Conservation (phyloP, 2,797 vertebrate species). For the Sebastes oblongus region DNA sequence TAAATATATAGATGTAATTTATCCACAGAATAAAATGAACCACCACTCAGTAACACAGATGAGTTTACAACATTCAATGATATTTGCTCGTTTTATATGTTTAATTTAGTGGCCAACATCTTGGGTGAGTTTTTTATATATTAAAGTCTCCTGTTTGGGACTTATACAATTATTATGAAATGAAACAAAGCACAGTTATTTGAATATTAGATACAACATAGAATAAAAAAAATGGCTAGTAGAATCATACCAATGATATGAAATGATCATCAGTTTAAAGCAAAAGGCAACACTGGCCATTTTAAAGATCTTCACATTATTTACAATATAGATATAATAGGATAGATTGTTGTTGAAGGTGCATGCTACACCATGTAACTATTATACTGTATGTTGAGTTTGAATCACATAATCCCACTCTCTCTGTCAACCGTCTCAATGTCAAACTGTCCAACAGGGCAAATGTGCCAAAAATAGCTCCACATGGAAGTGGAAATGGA, state of each 20-base stretch:
- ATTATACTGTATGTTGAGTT: neutral
- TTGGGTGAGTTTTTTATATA: neutral
- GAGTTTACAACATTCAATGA: neutral
- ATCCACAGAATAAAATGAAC: neutral
- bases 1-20: constrained; percentile 16
- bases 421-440: neutral
- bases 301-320: neutral
- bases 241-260: neutral
- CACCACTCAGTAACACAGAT: constrained; percentile 21
- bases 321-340: neutral
- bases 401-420: constrained; percentile 4
- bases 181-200: neutral
- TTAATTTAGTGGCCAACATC: neutral
- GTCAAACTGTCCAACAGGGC: neutral
- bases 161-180: neutral
- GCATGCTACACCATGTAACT: neutral
- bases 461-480: neutral
- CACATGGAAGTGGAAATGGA: neutral
- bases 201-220: neutral
- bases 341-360: neutral
- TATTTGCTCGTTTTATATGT: neutral
- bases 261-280: neutral
- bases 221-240: neutral
- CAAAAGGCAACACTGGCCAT: neutral
- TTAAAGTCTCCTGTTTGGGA: neutral